Percentiles rank a stretch among this genome's conserved stretches.
phyloP scores from a whole-genome alignment of 2,797 vertebrate genomes.

The Pyrocephalus nanus region DNA sequence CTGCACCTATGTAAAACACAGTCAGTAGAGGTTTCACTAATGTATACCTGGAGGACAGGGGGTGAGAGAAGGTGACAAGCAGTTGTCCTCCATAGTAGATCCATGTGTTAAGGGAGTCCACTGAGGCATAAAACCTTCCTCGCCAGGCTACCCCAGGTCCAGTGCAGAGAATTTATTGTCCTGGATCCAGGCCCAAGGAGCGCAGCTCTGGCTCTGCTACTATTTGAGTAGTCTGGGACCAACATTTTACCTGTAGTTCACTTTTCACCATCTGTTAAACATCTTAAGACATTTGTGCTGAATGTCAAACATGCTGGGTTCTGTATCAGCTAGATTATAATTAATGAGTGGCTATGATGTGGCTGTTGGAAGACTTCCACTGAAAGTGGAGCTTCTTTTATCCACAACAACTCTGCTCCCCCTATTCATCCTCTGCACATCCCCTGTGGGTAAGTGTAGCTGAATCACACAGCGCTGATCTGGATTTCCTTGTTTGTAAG shows the following conservation, averaged over 20 bases:
- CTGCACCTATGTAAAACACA: neutral
- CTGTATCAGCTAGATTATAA: conserved; percentile 50
- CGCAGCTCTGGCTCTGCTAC: conserved; percentile 23
- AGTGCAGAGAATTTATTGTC: conserved; percentile 13
- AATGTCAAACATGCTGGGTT: neutral
- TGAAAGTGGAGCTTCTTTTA: conserved; percentile 40
- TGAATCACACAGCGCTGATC: neutral
- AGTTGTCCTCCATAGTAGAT: neutral
- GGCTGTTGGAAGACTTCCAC: conserved; percentile 51
- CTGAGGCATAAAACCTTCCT: neutral
- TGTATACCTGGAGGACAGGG: neutral
- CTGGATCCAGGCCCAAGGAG: conserved; percentile 40
- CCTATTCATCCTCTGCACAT: neutral
- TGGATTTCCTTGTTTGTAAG: neutral
- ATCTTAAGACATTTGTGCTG: conserved; percentile 37
- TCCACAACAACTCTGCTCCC: neutral
- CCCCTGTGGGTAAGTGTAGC: neutral
- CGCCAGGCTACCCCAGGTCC: neutral
- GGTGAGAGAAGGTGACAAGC: neutral
- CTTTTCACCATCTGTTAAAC: conserved; percentile 63
- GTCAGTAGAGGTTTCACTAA: neutral
- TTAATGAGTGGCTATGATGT: conserved; percentile 46
- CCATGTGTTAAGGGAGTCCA: neutral
- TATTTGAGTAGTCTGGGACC: conserved; percentile 44
- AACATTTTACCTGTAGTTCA: conserved; percentile 52